Evolutionary conservation across 2,888 invertebrate species (phyloP).

Genomic region (Pycnomerus fuliginosus): DNA sequence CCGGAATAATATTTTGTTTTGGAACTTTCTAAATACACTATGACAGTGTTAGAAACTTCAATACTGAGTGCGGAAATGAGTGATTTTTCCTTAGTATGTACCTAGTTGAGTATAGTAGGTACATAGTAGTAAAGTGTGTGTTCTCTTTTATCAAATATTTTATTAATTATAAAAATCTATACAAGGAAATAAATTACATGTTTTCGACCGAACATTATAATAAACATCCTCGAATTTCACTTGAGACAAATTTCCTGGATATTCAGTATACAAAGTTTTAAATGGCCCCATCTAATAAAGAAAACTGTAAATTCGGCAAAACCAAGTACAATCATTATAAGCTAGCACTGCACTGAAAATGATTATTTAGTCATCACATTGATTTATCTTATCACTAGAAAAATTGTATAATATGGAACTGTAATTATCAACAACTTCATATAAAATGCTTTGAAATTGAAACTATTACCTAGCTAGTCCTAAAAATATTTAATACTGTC

Average conservation of each 20-base stretch:
- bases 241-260: slow-evolving; percentile 26
- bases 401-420: slow-evolving; percentile 21
- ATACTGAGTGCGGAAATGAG: too few species aligned
- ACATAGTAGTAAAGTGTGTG: too few species aligned
- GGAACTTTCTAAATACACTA: too few species aligned
- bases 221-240: slow-evolving; percentile 21
- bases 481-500: slow-evolving; percentile 17
- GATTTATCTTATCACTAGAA: slow-evolving; percentile 16
- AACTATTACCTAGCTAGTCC: slow-evolving; percentile 7
- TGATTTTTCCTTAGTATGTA: too few species aligned
- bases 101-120: too few species aligned
- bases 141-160: slow-evolving; percentile 25
- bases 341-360: background rate
- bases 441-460: slow-evolving; percentile 20
- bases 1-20: too few species aligned
- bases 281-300: slow-evolving; percentile 32
- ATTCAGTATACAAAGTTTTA: slow-evolving; percentile 34
- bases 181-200: slow-evolving; percentile 30
- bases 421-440: slow-evolving; percentile 21
- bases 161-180: slow-evolving; percentile 39
- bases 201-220: slow-evolving; percentile 27
- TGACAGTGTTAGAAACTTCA: too few species aligned
- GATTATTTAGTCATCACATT: slow-evolving; percentile 19
- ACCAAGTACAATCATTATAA: background rate
- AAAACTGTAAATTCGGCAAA: slow-evolving; percentile 10